These are phyloP conservation scores for Drosophila biarmipes DNA, from an alignment of 1,140 invertebrate genomes.

Conservation along the genomic window DNA sequence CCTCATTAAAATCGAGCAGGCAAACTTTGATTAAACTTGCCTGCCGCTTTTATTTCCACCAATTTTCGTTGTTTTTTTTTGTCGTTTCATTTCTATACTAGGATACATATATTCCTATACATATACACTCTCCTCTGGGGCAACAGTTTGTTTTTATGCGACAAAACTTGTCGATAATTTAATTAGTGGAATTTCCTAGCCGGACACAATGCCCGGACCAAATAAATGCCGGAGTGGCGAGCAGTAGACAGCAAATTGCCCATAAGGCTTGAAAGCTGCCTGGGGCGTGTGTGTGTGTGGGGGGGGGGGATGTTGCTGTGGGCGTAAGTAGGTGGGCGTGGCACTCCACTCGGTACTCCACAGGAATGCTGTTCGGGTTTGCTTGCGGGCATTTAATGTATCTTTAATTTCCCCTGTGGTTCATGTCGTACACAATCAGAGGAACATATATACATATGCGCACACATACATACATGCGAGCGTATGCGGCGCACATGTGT, in stretches of 20 bases:
- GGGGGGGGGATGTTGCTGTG: no score
- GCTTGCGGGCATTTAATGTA: conserved; percentile 76
- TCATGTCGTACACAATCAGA: conserved; percentile 75
- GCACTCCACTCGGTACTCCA: conserved; percentile 2
- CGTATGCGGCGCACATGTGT: conserved; percentile 11
- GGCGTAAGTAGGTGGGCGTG: conserved; percentile 18
- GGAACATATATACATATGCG: conserved; percentile 15
- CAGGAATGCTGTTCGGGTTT: conserved; percentile 38
- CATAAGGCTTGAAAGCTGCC: conserved; percentile 45
- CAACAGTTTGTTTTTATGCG: conserved; percentile 63
- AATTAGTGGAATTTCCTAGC: conserved; percentile 62
- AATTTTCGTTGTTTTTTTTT: conserved; percentile 7
- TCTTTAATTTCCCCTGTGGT: conserved; percentile 81
- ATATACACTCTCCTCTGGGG: conserved; percentile 10
- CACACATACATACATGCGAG: conserved; percentile 1
- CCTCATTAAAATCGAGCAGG: conserved; percentile 60
- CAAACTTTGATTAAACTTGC: conserved; percentile 64
- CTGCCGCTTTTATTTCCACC: conserved; percentile 23
- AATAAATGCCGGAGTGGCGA: conserved; percentile 35
- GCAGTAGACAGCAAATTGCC: conserved; percentile 35
- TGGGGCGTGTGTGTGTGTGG: no score
- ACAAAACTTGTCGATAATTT: conserved; percentile 70
- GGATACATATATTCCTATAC: neutral
- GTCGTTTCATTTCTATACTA: neutral
- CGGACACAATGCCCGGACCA: conserved; percentile 24